phyloP scores from a whole-genome alignment of 1,140 invertebrate genomes.

The Thalassaphorura encarpata region DNA sequence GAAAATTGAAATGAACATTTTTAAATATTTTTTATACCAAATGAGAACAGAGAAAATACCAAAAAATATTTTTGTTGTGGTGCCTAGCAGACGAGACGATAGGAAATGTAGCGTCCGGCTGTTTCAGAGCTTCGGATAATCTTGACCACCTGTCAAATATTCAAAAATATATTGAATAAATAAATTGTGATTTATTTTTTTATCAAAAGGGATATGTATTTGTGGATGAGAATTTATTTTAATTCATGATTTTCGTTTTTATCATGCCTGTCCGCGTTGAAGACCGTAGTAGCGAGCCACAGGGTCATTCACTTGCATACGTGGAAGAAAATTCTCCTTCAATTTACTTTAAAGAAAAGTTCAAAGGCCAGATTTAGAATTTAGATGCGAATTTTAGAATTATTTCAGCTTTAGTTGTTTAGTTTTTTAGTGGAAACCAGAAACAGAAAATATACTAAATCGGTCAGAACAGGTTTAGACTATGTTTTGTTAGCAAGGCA shows the following conservation, averaged over 20 bases:
- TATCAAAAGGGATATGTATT: no score
- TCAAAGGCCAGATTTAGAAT: no score
- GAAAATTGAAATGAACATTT: no score
- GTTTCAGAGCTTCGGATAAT: slow-evolving; percentile 97
- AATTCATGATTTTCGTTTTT: not conserved
- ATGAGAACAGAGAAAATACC: no score
- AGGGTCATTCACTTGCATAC: slow-evolving; percentile 35
- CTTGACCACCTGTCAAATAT: slow-evolving; percentile 84
- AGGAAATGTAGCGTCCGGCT: slow-evolving; percentile 96
- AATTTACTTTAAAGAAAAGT: not conserved
- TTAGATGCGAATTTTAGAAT: no score
- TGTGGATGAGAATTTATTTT: no score
- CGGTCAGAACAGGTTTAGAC: not conserved
- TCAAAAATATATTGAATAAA: slow-evolving; percentile 33
- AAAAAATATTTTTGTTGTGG: not conserved
- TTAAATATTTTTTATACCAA: no score
- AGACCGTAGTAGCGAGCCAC: slow-evolving; percentile 35
- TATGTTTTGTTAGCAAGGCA: not conserved
- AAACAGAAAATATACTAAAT: no score
- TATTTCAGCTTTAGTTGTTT: no score
- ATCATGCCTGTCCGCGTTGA: slow-evolving; percentile 33
- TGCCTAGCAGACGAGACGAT: slow-evolving; percentile 80
- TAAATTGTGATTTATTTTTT: no score
- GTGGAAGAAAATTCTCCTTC: slow-evolving; percentile 34
- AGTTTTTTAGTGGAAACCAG: no score